phyloP scores from a whole-genome alignment of 2,888 invertebrate species.

The Phoenoteleia sp. region DNA sequence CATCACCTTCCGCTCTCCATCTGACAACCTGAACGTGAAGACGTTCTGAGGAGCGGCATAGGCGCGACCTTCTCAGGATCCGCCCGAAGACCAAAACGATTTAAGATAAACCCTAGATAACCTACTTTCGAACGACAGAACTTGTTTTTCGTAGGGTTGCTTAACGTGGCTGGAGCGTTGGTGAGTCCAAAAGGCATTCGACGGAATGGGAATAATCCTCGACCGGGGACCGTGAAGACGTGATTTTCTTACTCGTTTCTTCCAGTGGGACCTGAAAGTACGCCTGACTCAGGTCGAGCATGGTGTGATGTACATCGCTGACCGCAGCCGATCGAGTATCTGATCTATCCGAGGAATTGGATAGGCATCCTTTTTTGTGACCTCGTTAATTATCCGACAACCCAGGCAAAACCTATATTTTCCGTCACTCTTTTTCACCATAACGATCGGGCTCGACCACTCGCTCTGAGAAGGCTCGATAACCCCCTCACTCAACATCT shows the following conservation, averaged over 20 bases:
- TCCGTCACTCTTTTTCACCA: slow-evolving; percentile 5
- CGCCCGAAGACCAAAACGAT: slow-evolving; percentile 63
- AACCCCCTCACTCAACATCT: background rate
- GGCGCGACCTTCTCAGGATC: slow-evolving; percentile 68
- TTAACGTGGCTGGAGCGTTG: slow-evolving; percentile 70
- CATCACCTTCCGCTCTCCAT: too few relatives aligned
- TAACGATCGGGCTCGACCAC: slow-evolving; percentile 26
- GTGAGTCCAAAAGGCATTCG: slow-evolving; percentile 58
- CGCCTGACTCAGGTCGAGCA: too few relatives aligned
- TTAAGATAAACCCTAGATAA: slow-evolving; percentile 65
- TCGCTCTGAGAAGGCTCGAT: slow-evolving; percentile 4
- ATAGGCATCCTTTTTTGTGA: too few relatives aligned
- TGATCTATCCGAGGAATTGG: too few relatives aligned
- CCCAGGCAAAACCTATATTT: slow-evolving; percentile 37
- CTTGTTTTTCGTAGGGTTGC: slow-evolving; percentile 38
- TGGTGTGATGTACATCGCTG: slow-evolving; percentile 58
- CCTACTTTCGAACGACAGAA: slow-evolving; percentile 50
- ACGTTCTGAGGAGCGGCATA: background rate
- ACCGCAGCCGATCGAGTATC: slow-evolving; percentile 10
- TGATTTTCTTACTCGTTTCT: slow-evolving; percentile 48
- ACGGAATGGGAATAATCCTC: slow-evolving; percentile 73
- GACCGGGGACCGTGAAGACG: slow-evolving; percentile 73
- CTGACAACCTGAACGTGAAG: too few relatives aligned
- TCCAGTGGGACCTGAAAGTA: slow-evolving; percentile 68
- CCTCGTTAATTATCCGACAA: slow-evolving; percentile 25